Base-by-base conservation (phyloP, 2,888 invertebrate species). In the Yponomeuta cagnagella region DNA sequence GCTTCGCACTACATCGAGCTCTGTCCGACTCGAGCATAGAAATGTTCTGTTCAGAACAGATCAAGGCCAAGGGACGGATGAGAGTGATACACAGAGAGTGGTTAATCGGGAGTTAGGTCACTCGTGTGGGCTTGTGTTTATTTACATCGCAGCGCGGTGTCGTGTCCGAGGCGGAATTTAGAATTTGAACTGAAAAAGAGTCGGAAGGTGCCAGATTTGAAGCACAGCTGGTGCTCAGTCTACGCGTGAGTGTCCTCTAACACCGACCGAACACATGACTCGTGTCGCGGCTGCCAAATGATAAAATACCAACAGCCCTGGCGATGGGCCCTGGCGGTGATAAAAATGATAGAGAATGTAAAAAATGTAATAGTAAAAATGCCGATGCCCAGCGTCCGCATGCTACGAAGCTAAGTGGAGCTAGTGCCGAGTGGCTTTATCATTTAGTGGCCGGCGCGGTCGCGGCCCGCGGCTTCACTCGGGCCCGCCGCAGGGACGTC, bases 181-280 rank as follows among this genome's bases (percentile, higher is more conserved):
- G 65, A 84, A 85, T 68, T 68, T 48, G 12, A 68, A 72, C 43
- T 70, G 48, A 79, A 78, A 78, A 84, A 81, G 87, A 84, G 88
- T 81, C 78, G 86, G 43, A 87, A 82, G 87, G 90, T 90, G 90
- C 90, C 89, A 86, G 84, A 90, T 88, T 83, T 82, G 78, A 91
- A 91, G 91, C 90, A 90, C 91, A 89, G 88, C 83, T 88, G 43
- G 91, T 90, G 90, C 89, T 90, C 82, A 85, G 89, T 82, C 89
- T 90, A 90, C 65, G 33, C 31, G 30, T 65, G 30, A 65, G 31
- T 31, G 10, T 68, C 78, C 75, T 81, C 87, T 88, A 89, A 89
- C 90, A 89, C 86, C 85, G 85, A 90, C 83, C 76, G 76, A 76
- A 74, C 75, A 81, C 79, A 86, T 82, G 83, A 86, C 83, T 79